Percentiles rank a stretch among this genome's conserved stretches.
These are phyloP conservation scores for Xiphophorus hellerii DNA, from an alignment of 2,113 vertebrate genomes.

Conservation along the genomic window DNA sequence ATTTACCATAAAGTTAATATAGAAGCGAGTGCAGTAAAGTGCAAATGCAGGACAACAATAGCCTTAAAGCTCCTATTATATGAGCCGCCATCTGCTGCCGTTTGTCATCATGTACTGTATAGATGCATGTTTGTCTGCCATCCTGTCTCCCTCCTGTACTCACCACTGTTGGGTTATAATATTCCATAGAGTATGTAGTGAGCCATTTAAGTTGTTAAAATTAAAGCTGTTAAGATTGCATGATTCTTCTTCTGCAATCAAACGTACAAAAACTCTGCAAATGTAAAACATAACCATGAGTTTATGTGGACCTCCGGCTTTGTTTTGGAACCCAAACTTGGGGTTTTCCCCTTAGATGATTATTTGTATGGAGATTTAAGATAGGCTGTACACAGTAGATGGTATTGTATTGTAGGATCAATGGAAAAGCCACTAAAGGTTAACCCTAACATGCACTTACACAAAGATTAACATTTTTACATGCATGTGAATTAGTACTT, in stretches of 20 bases:
- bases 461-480: neutral
- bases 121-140: constrained; percentile 27
- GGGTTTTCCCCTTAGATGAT: constrained; percentile 1
- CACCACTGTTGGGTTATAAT: constrained; percentile 1
- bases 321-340: neutral
- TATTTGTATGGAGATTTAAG: neutral
- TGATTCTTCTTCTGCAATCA: neutral
- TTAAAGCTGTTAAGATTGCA: neutral
- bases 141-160: constrained; percentile 3
- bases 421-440: neutral
- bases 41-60: constrained; percentile 61
- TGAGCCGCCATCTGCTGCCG: constrained; percentile 69
- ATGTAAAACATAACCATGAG: no score
- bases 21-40: constrained; percentile 18
- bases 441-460: neutral
- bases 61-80: constrained; percentile 62
- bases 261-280: no score
- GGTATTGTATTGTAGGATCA: neutral
- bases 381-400: neutral
- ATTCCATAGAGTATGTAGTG: constrained; percentile 16
- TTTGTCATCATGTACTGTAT: constrained; percentile 40
- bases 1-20: constrained; percentile 37
- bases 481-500: neutral
- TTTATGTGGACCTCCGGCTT: neutral
- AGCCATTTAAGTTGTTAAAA: neutral